Percentiles rank a stretch among this genome's conserved stretches.
Conservation (phyloP, 2,888 invertebrate species). For the Polyommatus iphigenia region DNA sequence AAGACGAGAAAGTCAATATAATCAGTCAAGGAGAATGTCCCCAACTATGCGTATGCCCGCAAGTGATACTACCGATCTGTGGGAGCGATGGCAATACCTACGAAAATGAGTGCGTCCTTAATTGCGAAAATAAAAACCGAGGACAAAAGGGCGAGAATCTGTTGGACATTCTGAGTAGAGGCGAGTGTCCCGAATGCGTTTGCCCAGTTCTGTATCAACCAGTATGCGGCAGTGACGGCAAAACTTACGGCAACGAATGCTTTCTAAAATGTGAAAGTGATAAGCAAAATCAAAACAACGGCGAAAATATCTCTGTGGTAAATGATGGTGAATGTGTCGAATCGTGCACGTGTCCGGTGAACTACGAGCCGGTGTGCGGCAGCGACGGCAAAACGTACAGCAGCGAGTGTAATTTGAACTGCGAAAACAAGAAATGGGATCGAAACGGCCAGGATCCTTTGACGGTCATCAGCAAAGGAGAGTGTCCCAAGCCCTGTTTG, state of each 20-base stretch:
- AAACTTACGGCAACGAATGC: constrained; percentile 45
- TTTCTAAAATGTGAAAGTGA: constrained; percentile 40
- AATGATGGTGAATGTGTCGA: constrained; percentile 36
- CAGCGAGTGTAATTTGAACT: constrained; percentile 39
- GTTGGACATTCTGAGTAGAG: constrained; percentile 11
- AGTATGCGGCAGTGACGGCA: constrained; percentile 44
- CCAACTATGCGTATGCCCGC: constrained; percentile 34
- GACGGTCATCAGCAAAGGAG: constrained; percentile 28
- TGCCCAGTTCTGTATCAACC: constrained; percentile 40
- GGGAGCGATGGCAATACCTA: constrained; percentile 41
- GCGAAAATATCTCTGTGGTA: constrained; percentile 20
- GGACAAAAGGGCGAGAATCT: background rate
- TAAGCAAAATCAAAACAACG: constrained; percentile 14
- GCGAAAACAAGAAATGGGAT: constrained; percentile 35
- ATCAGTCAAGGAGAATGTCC: constrained; percentile 35
- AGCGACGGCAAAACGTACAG: constrained; percentile 41
- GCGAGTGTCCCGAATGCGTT: constrained; percentile 39
- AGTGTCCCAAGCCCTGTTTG: constrained; percentile 36
- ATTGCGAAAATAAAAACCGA: constrained; percentile 33
- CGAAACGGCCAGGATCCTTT: constrained; percentile 23
- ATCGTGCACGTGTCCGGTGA: constrained; percentile 36
- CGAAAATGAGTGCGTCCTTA: constrained; percentile 27
- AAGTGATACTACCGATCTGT: constrained; percentile 42
- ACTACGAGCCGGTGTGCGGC: constrained; percentile 41
- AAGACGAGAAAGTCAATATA: background rate